Evolutionary conservation across 2,797 vertebrate genomes (phyloP).

Genomic region (Fistularia tabacaria): DNA sequence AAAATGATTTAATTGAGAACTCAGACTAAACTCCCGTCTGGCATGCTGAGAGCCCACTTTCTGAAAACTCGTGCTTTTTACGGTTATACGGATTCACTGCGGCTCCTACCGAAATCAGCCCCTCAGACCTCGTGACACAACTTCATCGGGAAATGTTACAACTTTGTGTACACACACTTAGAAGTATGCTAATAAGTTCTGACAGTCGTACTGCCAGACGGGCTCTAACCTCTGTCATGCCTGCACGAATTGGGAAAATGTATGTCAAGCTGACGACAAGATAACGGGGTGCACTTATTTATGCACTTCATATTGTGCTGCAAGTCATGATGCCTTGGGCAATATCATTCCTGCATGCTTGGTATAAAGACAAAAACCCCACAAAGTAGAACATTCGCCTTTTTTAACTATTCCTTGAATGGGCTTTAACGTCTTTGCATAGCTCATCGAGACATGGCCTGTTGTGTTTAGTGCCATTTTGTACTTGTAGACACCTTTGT

Average conservation of each 20-base stretch:
- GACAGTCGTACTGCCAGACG: slow-evolving; percentile 46
- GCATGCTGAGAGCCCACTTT: too few species aligned
- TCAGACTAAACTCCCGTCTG: too few species aligned
- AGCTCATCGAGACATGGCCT: slow-evolving; percentile 22
- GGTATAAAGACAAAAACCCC: slow-evolving; percentile 15
- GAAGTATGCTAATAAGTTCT: slow-evolving; percentile 46
- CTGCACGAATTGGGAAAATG: slow-evolving; percentile 40
- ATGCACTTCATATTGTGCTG: slow-evolving; percentile 39
- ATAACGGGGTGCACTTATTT: slow-evolving; percentile 49
- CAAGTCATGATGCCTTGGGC: slow-evolving; percentile 46
- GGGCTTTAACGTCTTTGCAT: slow-evolving; percentile 22
- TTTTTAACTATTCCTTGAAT: slow-evolving; percentile 11
- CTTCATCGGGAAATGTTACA: slow-evolving; percentile 40
- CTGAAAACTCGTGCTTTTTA: too few species aligned
- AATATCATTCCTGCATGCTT: slow-evolving; percentile 33
- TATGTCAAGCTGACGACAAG: slow-evolving; percentile 43
- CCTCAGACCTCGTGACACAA: slow-evolving; percentile 1
- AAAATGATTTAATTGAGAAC: too few species aligned
- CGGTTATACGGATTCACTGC: too few species aligned
- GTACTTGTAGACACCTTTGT: slow-evolving; percentile 38
- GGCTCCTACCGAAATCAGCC: too few species aligned
- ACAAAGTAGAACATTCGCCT: slow-evolving; percentile 27
- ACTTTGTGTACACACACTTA: slow-evolving; percentile 41
- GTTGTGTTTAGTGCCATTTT: slow-evolving; percentile 40
- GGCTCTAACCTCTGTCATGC: slow-evolving; percentile 62